Conservation (phyloP, 92 coral and sea anemone genomes). For the Parazoanthus swiftii region DNA sequence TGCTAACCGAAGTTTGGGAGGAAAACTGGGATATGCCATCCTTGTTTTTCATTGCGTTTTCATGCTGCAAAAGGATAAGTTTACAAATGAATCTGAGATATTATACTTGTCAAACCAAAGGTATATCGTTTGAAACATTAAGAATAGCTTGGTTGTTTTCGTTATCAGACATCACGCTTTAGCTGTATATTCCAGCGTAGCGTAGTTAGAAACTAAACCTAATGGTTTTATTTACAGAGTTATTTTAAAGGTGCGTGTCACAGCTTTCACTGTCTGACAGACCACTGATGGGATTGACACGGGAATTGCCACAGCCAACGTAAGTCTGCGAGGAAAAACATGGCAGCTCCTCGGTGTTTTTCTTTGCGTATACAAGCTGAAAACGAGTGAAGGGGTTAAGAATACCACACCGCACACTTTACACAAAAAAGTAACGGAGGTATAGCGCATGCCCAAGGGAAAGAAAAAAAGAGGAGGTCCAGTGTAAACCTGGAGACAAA, state of each 20-base stretch:
- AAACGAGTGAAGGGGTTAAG: neutral
- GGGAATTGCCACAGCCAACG: neutral
- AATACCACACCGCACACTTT: neutral
- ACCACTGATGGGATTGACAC: neutral
- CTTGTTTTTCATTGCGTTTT: neutral
- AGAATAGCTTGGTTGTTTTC: neutral
- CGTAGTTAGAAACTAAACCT: neutral
- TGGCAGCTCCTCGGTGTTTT: neutral
- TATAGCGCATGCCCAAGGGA: too few relatives aligned
- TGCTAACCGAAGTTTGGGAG: neutral
- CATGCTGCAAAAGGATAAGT: constrained; percentile 1
- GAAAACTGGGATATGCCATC: neutral
- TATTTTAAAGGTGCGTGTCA: neutral
- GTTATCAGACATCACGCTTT: neutral
- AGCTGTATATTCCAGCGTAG: neutral
- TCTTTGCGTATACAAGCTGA: neutral
- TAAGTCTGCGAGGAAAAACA: neutral
- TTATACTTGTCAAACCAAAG: neutral
- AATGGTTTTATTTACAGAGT: neutral
- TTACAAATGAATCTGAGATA: neutral
- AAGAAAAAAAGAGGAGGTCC: too few relatives aligned
- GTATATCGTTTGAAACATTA: neutral
- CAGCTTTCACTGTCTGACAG: neutral
- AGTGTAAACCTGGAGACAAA: too few relatives aligned
- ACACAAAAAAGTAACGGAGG: neutral